These are phyloP conservation scores for Eupithecia exiguata DNA, from an alignment of 2,888 invertebrate species.

Conservation along the genomic window DNA sequence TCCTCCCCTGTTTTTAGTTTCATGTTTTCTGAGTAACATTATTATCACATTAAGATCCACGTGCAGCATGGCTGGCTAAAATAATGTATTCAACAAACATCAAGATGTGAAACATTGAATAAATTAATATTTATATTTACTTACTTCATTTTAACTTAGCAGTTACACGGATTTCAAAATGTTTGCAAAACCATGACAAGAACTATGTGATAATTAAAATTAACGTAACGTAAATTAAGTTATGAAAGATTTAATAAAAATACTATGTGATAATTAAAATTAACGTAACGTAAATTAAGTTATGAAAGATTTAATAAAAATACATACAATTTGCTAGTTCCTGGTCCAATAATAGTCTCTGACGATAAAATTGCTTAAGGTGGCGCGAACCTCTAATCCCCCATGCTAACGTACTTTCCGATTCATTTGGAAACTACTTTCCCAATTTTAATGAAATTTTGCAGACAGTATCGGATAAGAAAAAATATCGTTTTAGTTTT, in stretches of 20 bases:
- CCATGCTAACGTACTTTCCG: too few relatives aligned
- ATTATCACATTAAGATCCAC: neutral
- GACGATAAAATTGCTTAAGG: neutral
- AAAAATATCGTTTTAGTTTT: too few relatives aligned
- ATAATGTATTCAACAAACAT: constrained; percentile 11
- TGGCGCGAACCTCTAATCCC: too few relatives aligned
- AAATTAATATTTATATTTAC: constrained; percentile 34
- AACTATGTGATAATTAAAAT: constrained; percentile 12
- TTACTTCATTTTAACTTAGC: constrained; percentile 30
- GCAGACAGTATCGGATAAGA: too few relatives aligned
- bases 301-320: neutral
- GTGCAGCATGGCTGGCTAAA: neutral
- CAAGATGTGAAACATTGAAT: constrained; percentile 4
- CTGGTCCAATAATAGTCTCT: neutral
- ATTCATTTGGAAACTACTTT: too few relatives aligned
- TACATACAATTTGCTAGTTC: neutral
- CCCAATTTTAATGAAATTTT: too few relatives aligned
- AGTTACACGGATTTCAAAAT: constrained; percentile 17
- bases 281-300: neutral
- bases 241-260: neutral
- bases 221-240: neutral
- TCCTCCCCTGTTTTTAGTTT: neutral
- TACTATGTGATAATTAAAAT: constrained; percentile 6
- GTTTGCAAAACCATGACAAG: neutral
- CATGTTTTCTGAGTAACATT: neutral